Conservation (phyloP, 2,113 vertebrate genomes). For the Microcebus ravelobensis region DNA sequence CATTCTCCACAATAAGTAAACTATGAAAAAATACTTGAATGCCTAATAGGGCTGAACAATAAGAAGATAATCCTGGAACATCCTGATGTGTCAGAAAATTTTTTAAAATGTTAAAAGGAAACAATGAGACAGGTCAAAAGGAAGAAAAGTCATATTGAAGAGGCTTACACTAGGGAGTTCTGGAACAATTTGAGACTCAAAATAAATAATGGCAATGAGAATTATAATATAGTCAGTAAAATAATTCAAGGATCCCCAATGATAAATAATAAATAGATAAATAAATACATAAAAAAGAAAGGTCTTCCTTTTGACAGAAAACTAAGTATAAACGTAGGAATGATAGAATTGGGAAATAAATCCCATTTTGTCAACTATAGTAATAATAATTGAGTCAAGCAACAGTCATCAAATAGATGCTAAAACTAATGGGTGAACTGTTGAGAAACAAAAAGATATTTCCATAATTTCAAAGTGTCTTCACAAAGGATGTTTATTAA, state of each 20-base stretch:
- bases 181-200: background rate
- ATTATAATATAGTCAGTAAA: background rate
- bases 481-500: background rate
- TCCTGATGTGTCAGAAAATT: background rate
- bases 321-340: background rate
- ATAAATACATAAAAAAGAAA: background rate
- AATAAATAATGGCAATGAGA: background rate
- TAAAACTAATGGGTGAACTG: background rate
- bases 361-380: background rate
- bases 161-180: background rate
- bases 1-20: background rate
- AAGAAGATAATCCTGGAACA: background rate
- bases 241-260: background rate
- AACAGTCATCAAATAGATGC: background rate
- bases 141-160: background rate
- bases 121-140: background rate
- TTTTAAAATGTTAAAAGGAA: background rate
- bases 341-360: background rate
- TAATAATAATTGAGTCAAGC: background rate
- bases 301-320: background rate
- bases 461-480: background rate
- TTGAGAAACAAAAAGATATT: background rate
- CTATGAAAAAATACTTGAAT: background rate
- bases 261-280: background rate
- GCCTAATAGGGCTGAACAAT: background rate